Evolutionary conservation across 2,888 invertebrate genomes (phyloP).

Genomic region (Drosophila histrio): DNA sequence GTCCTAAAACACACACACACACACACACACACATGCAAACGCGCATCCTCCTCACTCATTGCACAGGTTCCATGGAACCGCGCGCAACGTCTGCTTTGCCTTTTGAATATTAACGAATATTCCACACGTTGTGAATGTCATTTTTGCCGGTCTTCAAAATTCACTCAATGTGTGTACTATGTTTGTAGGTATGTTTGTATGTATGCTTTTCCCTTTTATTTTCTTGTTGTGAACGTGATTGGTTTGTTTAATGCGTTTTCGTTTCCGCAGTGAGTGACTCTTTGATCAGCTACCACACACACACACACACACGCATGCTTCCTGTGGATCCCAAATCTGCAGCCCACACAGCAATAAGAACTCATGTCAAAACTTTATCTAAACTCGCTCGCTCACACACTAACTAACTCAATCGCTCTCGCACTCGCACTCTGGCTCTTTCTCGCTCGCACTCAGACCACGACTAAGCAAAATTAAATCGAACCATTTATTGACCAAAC

Average conservation of each 20-base stretch:
- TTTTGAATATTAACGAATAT: conserved; percentile 63
- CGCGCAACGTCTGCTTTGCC: conserved; percentile 54
- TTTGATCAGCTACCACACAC: conserved; percentile 34
- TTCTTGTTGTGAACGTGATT: conserved; percentile 49
- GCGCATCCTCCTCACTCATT: not conserved
- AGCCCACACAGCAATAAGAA: conserved; percentile 17
- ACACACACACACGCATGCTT: conserved; percentile 9
- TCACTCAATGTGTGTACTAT: conserved; percentile 5
- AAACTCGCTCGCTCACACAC: conserved; percentile 1
- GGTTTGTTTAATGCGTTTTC: conserved; percentile 59
- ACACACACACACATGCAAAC: not conserved
- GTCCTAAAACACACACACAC: conserved; percentile 7
- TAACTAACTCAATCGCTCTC: not conserved
- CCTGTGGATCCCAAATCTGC: conserved; percentile 27
- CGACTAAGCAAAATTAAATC: not conserved
- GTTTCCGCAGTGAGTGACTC: conserved; percentile 56
- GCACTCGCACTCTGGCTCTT: not conserved
- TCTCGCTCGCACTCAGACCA: not conserved
- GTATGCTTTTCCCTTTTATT: conserved; percentile 67
- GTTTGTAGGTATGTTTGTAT: conserved; percentile 6
- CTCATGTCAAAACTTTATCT: conserved; percentile 11
- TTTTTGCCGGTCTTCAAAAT: conserved; percentile 40
- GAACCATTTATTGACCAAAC: conserved; percentile 5
- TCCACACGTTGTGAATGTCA: conserved; percentile 50
- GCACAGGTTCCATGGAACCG: conserved; percentile 7